Evolutionary conservation across 1,140 invertebrate genomes (phyloP), one percentile per base, ranked within the genome.

Genomic region (Leptopilina clavipes): DNA sequence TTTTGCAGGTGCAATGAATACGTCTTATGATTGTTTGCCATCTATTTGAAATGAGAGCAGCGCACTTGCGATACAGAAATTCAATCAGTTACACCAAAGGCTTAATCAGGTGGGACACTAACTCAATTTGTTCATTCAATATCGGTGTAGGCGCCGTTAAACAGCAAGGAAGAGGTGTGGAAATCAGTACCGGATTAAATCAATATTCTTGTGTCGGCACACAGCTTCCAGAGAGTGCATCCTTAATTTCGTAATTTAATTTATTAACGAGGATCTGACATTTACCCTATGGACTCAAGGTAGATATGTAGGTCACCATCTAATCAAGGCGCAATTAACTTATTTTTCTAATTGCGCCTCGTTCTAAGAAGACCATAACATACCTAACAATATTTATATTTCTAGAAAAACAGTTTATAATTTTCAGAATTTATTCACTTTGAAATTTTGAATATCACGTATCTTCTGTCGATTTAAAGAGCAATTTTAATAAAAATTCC

Each of bases 71-170:
- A 65, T 65, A 65, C 22, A n/a, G 73, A 59, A 79, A 79, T 79
- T 70, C 71, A 25, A 77, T 71, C 73, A 56, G 76, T 54, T 70
- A 52, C 44, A 72, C 76, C 78, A 74, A 31, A 22, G 25, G 59
- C 22, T 79, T 79, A 79, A 79, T 81, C 77, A 81, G 77, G 73
- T 43, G 45, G 73, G 70, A 72, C 76, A 73, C 48, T 81, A 81
- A 81, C 78, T 79, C 77, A 76, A 79, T 79, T 76, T 73, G 76
- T 73, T 75, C 72, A 78, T 73, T 81, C 72, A 76, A 76, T 76
- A 75, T 72, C 52, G 76, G 52, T 19, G 43, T 70, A 74, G 73
- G 72, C 72, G 70, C 70, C 77, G 80, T 79, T 79, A 79, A 81
- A 79, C 75, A 74, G 70, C 17, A 73, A 70, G 74, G 71, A 75